Evolutionary conservation across 2,888 invertebrate genomes (phyloP), one percentile per base, ranked within the genome.

Genomic region (Selenia dentaria): DNA sequence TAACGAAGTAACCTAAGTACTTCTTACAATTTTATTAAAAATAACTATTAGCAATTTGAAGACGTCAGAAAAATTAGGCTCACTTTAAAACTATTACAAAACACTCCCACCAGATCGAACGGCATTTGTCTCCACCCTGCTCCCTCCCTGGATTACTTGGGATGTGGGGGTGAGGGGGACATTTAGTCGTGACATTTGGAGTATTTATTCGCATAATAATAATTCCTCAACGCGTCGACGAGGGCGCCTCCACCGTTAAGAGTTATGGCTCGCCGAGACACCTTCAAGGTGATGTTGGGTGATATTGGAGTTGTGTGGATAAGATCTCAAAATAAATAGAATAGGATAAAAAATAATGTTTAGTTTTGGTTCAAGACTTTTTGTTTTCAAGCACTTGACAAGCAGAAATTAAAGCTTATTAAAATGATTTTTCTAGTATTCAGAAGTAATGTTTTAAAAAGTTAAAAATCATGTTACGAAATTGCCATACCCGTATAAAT

Each of bases 181-280:
- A 91, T 92, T 92, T 92, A 92, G 89, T 91, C 91, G 81, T 92
- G 92, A 92, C 92, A 91, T 92, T 92, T 83, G 78, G 90, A 92
- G 92, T 92, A 92, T 92, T 92, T 92, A 92, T 92, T 92, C 92
- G 92, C 92, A 92, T 92, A 92, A 92, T 92, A 92, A 92, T 92
- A 92, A 90, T 89, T 86, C 90, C 88, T 89, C 85, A 87, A 79
- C 79, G 82, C 82, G 83, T 73, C 81, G 84, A 79, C 83, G 89
- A 83, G 78, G 83, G 81, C 80, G 79, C 76, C 71, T 63, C 65
- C 64, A 74, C 75, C 79, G 80, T 73, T 81, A 82, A 85, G 88
- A 87, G 80, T 88, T 88, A 89, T 87, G 67, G 86, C 80, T 70
- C 67, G 69, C 75, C 82, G 83, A 81, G 86, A 80, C 83, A 85